Evolutionary conservation across 2,888 invertebrate species (phyloP).

Genomic region (Margaritifera margaritifera): DNA sequence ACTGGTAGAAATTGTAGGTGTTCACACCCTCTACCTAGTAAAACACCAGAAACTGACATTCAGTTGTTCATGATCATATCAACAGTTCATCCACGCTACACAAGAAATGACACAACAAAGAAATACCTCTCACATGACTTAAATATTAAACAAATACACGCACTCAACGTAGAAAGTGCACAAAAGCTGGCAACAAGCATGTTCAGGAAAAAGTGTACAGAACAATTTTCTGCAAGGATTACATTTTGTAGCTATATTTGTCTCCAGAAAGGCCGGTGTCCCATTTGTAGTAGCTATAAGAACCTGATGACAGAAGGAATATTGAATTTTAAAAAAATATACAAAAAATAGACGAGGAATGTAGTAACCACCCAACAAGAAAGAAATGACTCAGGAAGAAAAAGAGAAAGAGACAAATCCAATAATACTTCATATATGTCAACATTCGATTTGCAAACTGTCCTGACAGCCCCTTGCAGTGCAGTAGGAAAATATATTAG

Average conservation of each 20-base stretch:
- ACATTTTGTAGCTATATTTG: conserved; percentile 13
- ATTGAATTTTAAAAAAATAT: too few relatives aligned
- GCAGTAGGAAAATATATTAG: conserved; percentile 29
- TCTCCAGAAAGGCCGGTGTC: conserved; percentile 20
- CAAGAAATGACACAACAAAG: conserved; percentile 11
- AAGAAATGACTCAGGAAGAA: conserved; percentile 7
- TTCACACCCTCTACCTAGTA: too few relatives aligned
- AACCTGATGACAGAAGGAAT: conserved; percentile 4
- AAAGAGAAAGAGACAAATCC: conserved; percentile 7
- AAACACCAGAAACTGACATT: too few relatives aligned
- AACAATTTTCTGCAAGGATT: conserved; percentile 12
- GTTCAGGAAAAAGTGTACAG: conserved; percentile 6
- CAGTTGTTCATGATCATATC: too few relatives aligned
- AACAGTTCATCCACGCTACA: too few relatives aligned
- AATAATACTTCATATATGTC: conserved; percentile 7
- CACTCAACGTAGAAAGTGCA: conserved; percentile 10
- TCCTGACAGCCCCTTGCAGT: conserved; percentile 18
- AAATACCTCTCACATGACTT: conserved; percentile 8
- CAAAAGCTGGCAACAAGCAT: neutral
- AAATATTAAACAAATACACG: conserved; percentile 12
- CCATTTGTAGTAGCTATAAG: conserved; percentile 8
- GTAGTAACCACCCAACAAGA: conserved; percentile 10
- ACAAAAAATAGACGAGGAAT: conserved; percentile 5
- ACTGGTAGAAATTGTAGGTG: too few relatives aligned
- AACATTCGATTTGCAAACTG: conserved; percentile 25